Base-by-base conservation (phyloP, 2,113 vertebrate genomes). In the Nipponia nippon region DNA sequence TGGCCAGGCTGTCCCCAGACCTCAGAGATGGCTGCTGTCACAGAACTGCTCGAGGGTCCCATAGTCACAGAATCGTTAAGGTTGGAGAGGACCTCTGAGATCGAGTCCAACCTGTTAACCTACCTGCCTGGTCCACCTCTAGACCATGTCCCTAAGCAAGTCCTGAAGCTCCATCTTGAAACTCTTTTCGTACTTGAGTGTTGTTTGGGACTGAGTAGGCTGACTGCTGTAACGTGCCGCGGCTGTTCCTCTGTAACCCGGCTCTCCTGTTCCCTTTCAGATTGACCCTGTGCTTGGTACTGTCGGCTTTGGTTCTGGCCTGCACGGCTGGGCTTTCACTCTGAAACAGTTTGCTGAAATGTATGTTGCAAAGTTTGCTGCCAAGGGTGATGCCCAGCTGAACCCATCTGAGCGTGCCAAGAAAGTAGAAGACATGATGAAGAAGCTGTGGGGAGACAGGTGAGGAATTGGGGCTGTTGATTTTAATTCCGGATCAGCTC, bases 391-490 rank as follows among this genome's bases (percentile, higher is more conserved):
- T 30, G 97, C 98, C 36, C 98, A 99, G 83, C 86, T 99, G 93
- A 93, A 97, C 13, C 30, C 98, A 3, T 92, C 81, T 0, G 99
- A 99, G 86, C 98, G 98, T 58, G 98, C 98, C 97, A 99, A 99
- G 98, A 99, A 99, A 84, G 99, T 99, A 11, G 99, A 99, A 62
- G 99, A 99, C 87, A 99, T 99, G 99, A 99, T 99, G 99, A 99
- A 99, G 98, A 99, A 99, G 93, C 98, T 99, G 81, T 99, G 99
- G 99, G 99, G 99, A 76, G 99, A 99, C 75, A 98, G 98, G 99
- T 99, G 77, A 96, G 98, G 72, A 7, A 1, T 13, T 0, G 1
- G 0, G 5, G 22, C 22, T 27, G 9, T 29, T 30, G n/a, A 11
- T 16, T 27, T 30, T 17, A 5, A n/a, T 59, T 75, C 4, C 4